Percentiles rank a stretch among this genome's conserved stretches.
Evolutionary conservation across 2,113 vertebrate genomes (phyloP).

Genomic region (Neomonachus schauinslandi): DNA sequence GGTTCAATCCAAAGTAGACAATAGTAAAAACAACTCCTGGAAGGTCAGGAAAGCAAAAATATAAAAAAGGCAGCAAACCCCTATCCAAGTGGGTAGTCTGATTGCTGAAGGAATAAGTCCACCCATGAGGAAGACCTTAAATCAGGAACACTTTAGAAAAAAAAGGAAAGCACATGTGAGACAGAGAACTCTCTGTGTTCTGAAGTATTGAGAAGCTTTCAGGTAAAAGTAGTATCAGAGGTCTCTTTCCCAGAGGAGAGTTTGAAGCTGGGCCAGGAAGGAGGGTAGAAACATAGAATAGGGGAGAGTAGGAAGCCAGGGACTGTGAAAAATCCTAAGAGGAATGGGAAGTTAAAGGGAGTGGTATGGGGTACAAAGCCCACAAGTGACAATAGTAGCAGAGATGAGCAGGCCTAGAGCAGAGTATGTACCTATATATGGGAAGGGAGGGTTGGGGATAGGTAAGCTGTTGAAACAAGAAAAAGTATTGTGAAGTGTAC

Average conservation of each 20-base stretch:
- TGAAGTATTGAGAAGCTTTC: neutral
- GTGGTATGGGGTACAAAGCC: neutral
- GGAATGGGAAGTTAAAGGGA: neutral
- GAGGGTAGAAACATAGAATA: neutral
- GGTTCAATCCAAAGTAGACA: neutral
- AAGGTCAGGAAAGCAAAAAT: neutral
- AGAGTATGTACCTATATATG: neutral
- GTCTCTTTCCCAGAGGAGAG: neutral
- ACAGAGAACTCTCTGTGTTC: neutral
- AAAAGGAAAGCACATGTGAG: neutral
- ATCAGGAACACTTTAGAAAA: neutral
- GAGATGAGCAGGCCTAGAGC: neutral
- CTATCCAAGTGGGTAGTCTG: neutral
- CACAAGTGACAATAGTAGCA: neutral
- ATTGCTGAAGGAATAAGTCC: neutral
- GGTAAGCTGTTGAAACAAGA: neutral
- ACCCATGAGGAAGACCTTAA: neutral
- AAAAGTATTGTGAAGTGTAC: neutral
- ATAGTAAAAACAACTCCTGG: neutral
- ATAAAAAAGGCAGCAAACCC: neutral
- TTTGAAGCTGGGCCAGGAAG: neutral
- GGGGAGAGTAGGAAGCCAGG: neutral
- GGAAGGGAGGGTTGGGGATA: neutral
- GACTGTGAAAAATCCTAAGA: neutral
- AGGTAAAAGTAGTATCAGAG: neutral